phyloP scores from a whole-genome alignment of 2,888 invertebrate species.

The Omphaloscelis lunosa region DNA sequence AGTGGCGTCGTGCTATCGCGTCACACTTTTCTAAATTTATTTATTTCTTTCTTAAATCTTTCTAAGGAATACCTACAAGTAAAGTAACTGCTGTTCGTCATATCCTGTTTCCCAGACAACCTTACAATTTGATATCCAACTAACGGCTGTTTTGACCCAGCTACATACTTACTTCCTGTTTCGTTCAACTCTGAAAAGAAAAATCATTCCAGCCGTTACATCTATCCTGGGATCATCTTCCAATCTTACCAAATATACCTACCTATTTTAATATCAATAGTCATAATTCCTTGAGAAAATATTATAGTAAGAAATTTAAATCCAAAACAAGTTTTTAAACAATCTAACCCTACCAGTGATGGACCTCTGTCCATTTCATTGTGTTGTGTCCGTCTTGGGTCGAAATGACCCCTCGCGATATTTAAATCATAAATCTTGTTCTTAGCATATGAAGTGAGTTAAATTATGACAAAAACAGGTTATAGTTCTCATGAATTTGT shows the following conservation, averaged over 20 bases:
- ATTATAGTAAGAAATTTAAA: conserved; percentile 43
- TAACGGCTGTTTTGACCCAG: not conserved
- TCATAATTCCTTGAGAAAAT: conserved; percentile 10
- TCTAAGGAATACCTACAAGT: no score
- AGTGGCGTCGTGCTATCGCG: no score
- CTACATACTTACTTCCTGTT: not conserved
- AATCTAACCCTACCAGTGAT: conserved; percentile 69
- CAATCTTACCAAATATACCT: not conserved
- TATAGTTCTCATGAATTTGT: conserved; percentile 56
- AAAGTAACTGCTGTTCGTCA: no score
- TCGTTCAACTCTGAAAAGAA: not conserved
- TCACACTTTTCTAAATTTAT: no score
- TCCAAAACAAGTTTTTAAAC: conserved; percentile 25
- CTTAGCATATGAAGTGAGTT: conserved; percentile 33
- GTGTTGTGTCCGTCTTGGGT: conserved; percentile 44
- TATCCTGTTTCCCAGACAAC: conserved; percentile 1
- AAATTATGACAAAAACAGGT: conserved; percentile 47
- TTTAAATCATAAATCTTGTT: conserved; percentile 63
- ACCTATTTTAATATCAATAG: not conserved
- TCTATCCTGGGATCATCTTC: not conserved
- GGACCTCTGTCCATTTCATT: conserved; percentile 74
- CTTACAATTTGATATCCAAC: not conserved
- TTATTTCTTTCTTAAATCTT: no score
- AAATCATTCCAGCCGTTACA: not conserved
- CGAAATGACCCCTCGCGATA: conserved; percentile 52